phyloP scores from a whole-genome alignment of 2,888 invertebrate species.

The Harpalus rubripes region DNA sequence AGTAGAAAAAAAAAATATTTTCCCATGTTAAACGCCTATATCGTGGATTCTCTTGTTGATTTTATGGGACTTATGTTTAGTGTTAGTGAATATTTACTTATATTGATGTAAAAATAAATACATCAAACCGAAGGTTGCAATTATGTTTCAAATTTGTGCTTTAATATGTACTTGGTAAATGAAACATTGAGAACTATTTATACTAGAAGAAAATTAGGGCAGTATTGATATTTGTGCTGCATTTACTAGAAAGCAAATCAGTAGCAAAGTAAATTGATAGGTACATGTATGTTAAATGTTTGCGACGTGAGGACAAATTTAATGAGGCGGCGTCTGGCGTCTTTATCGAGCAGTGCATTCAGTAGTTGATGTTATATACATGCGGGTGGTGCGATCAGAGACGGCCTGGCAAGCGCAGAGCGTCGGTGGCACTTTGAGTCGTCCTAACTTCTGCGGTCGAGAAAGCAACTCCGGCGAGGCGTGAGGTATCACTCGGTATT shows the following conservation, averaged over 20 bases:
- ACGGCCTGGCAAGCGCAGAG: not conserved
- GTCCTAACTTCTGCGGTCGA: conserved; percentile 48
- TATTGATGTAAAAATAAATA: no score
- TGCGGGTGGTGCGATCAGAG: conserved; percentile 32
- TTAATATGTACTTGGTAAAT: not conserved
- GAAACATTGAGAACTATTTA: not conserved
- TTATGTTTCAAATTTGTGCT: not conserved
- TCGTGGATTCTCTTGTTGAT: no score
- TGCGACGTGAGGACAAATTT: not conserved
- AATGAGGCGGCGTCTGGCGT: not conserved
- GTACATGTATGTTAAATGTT: conserved; percentile 2
- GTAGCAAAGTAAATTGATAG: not conserved
- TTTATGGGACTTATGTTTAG: no score
- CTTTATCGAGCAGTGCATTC: not conserved
- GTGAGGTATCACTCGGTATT: conserved; percentile 66
- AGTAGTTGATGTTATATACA: conserved; percentile 34
- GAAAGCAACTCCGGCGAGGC: conserved; percentile 41
- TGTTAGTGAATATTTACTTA: no score
- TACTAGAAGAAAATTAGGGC: not conserved
- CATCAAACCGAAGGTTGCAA: not conserved
- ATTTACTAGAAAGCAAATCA: not conserved
- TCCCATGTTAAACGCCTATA: no score
- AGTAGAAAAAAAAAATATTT: no score
- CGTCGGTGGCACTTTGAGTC: conserved; percentile 33
- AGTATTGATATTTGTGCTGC: not conserved